A percentile compares a stretch with the other conserved stretches of the same genome.
phyloP scores from a whole-genome alignment of 2,888 invertebrate genomes.

The Coenonympha arcania region DNA sequence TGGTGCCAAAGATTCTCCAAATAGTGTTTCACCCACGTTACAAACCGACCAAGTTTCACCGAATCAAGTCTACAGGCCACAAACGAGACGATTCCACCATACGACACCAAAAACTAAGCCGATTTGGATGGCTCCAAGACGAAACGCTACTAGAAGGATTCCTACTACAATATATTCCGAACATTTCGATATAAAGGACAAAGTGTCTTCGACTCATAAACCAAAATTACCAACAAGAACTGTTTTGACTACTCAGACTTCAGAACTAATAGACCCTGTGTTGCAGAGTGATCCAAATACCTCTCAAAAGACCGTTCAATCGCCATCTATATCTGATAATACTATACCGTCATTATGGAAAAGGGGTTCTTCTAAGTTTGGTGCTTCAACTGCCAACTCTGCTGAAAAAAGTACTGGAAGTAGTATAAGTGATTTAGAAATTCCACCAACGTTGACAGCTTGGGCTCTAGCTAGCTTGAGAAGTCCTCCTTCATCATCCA shows the following conservation, averaged over 20 bases:
- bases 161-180: constrained; percentile 63
- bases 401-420: constrained; percentile 41
- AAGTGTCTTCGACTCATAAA: constrained; percentile 38
- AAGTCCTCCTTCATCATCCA: constrained; percentile 50
- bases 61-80: constrained; percentile 37
- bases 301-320: constrained; percentile 56
- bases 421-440: constrained; percentile 51
- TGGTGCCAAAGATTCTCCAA: constrained; percentile 53
- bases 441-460: constrained; percentile 68
- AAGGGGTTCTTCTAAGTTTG: constrained; percentile 66
- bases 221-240: constrained; percentile 41
- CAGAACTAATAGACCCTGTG: constrained; percentile 65
- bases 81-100: constrained; percentile 54
- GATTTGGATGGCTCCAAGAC: constrained; percentile 60
- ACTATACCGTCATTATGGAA: constrained; percentile 67
- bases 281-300: constrained; percentile 57
- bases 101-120: constrained; percentile 60
- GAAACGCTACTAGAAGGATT: constrained; percentile 44
- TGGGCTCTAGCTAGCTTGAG: constrained; percentile 70
- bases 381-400: constrained; percentile 43
- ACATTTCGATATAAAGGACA: constrained; percentile 59
- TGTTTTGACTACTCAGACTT: constrained; percentile 57
- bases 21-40: constrained; percentile 47
- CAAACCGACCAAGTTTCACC: constrained; percentile 41
- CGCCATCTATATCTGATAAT: constrained; percentile 60